These are phyloP conservation scores for Solea solea DNA, from an alignment of 2,113 vertebrate species.

Conservation along the genomic window DNA sequence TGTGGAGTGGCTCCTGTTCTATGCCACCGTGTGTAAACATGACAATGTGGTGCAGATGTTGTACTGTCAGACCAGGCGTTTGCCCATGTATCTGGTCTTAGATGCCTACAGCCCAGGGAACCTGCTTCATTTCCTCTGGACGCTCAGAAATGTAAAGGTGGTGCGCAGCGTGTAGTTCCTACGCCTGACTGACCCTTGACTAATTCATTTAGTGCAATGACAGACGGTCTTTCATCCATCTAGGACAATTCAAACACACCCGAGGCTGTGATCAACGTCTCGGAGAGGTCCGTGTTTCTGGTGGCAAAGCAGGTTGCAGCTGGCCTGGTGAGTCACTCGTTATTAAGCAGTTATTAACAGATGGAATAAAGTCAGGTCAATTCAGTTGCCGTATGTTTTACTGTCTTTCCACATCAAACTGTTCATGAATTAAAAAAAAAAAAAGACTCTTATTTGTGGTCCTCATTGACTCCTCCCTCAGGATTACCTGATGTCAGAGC, in stretches of 20 bases:
- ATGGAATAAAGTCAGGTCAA: neutral
- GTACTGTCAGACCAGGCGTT: conserved; percentile 67
- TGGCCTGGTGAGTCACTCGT: conserved; percentile 70
- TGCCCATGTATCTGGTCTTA: conserved; percentile 74
- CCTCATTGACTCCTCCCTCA: conserved; percentile 41
- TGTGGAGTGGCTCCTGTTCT: conserved; percentile 71
- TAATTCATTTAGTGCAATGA: neutral
- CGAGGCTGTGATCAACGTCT: conserved; percentile 51
- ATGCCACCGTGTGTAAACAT: conserved; percentile 72
- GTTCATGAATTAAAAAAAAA: too few relatives aligned
- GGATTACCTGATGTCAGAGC: conserved; percentile 77
- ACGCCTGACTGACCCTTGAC: neutral
- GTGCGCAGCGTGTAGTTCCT: neutral
- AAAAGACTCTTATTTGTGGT: conserved; percentile 21
- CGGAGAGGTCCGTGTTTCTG: conserved; percentile 74
- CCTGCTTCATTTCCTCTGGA: conserved; percentile 78
- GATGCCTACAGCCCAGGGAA: conserved; percentile 72
- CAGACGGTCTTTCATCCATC: neutral
- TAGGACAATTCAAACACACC: conserved; percentile 33
- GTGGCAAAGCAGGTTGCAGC: conserved; percentile 77
- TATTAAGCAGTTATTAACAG: neutral
- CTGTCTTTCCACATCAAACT: neutral
- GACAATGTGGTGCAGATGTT: conserved; percentile 76
- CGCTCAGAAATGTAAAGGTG: conserved; percentile 63
- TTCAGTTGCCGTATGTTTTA: neutral